phyloP scores from a whole-genome alignment of 1,140 invertebrate species.

The Rhysida immarginata region DNA sequence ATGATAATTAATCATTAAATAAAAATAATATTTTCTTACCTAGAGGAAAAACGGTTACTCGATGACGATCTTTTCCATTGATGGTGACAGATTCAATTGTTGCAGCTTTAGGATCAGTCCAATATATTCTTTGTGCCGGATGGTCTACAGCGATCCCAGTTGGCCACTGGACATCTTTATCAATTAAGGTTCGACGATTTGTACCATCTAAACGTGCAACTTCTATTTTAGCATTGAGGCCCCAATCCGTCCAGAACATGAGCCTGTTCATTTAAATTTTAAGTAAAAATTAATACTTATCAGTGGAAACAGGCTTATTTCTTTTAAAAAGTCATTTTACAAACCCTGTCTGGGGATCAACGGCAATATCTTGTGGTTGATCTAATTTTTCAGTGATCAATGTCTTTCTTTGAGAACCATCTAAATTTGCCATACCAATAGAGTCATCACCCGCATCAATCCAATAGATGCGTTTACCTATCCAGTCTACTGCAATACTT shows the following conservation, averaged over 20 bases:
- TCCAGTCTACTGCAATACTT: conserved; percentile 62
- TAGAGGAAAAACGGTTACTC: conserved; percentile 37
- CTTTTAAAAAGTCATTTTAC: no score
- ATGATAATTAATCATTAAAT: not conserved
- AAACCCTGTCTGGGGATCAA: conserved; percentile 46
- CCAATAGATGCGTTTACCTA: conserved; percentile 53
- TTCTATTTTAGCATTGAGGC: conserved; percentile 39
- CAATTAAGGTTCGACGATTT: conserved; percentile 37
- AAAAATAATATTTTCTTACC: conserved; percentile 21
- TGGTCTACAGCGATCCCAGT: conserved; percentile 52
- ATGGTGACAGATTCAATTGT: conserved; percentile 57
- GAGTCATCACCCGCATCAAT: conserved; percentile 44
- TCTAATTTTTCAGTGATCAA: conserved; percentile 40
- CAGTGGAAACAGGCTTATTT: no score
- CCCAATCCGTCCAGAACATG: conserved; percentile 34
- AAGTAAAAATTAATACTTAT: conserved; percentile 23
- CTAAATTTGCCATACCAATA: conserved; percentile 43
- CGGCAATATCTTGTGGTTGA: conserved; percentile 45
- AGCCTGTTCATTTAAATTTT: conserved; percentile 18
- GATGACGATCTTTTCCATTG: conserved; percentile 49
- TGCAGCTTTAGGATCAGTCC: conserved; percentile 54
- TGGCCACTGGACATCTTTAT: conserved; percentile 43
- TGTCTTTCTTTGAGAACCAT: conserved; percentile 38
- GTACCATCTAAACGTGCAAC: conserved; percentile 48
- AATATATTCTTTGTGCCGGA: conserved; percentile 49